Evolutionary conservation across 2,888 invertebrate species (phyloP), one percentile per base, ranked within the genome.

Genomic region (Mystacides longicornis): DNA sequence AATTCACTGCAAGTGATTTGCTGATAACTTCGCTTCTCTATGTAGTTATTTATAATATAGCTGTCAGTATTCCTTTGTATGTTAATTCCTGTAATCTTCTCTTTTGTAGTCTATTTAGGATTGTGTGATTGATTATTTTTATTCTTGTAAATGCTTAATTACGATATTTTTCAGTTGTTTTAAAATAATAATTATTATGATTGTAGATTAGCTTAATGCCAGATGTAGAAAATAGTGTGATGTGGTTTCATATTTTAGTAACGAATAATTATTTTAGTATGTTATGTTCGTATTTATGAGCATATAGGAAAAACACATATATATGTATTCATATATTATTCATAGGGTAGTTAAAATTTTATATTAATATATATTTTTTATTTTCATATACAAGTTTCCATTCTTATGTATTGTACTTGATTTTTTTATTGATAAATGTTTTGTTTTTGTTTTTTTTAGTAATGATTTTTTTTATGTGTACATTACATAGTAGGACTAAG

Each of bases 151-250:
- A 45, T 45, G 21, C 45, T 45, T 20, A 45, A 19, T 20, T 45
- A 20, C 20, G 4, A 7, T 7, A 21, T 45, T 20, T 45, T 45
- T 19, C n/a, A 45, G 21, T 45, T 20, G 21, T 45, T 45, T 21
- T 45, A 5, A 45, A 45, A 20, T 11, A 43, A 43, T 43, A n/a
- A 16, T 14, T 43, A 43, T 9, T 9, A 9, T 31, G 5, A 20
- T 45, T 5, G 19, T 45, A 21, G 45, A 20, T 11, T 45, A 45
- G 45, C 21, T 45, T 45, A 37, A 37, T 14, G 37, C 37, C 37
- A 37, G 37, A 37, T 37, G 55, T 58, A 55, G 58, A 49, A 55
- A 37, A 52, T 58, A 60, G 56, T 46, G 51, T 56, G 55, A 47
- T 56, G 58, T 54, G 54, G 56, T 55, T 58, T 58, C 50, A 54